phyloP scores from a whole-genome alignment of 2,888 invertebrate genomes.

The Cephus spinipes region DNA sequence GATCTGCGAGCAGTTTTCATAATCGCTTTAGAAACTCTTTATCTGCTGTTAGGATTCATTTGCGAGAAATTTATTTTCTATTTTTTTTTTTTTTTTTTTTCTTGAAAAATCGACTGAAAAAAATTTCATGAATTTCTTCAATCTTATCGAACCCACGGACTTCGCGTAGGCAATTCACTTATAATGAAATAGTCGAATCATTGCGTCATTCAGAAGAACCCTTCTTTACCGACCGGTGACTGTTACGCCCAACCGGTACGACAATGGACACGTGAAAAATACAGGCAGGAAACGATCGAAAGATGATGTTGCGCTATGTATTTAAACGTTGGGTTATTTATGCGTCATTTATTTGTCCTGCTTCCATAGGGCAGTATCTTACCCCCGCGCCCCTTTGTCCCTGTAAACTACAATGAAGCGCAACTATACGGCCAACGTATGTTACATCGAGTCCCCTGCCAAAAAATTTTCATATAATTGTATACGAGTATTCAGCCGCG shows the following conservation, averaged over 20 bases:
- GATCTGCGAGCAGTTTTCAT: neutral
- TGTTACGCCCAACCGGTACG: neutral
- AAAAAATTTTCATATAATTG: neutral
- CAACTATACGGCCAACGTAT: neutral
- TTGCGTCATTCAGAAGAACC: neutral
- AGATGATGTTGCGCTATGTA: neutral
- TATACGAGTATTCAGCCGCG: neutral
- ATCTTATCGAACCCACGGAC: neutral
- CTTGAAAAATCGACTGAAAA: neutral
- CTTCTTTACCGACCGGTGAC: neutral
- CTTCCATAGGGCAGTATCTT: neutral
- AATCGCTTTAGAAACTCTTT: neutral
- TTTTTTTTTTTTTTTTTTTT: neutral
- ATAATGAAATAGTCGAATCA: neutral
- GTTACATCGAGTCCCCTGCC: neutral
- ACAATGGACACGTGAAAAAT: neutral
- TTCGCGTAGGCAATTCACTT: neutral
- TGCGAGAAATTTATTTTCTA: neutral
- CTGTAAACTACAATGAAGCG: neutral
- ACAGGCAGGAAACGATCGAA: neutral
- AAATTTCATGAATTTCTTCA: neutral
- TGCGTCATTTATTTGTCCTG: neutral
- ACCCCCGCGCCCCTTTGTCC: neutral
- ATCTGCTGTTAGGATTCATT: neutral
- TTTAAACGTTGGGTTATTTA: neutral